Base-by-base conservation (phyloP, 2,888 invertebrate species). In the Drosophila atroscutellata region DNA sequence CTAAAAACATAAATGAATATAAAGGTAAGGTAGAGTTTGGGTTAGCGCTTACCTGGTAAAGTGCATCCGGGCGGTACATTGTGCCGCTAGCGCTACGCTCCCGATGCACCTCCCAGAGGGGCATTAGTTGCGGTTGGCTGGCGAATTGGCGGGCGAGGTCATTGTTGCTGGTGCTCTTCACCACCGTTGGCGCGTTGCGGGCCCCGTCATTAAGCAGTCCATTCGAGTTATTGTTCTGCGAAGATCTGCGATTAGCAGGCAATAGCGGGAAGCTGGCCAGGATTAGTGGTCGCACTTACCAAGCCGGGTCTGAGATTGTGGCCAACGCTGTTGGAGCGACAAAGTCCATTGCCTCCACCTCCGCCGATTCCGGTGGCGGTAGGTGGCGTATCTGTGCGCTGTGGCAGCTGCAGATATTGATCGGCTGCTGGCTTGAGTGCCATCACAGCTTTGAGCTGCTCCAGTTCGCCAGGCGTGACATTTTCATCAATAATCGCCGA, bases 41-140 rank as follows among this genome's bases (percentile, higher is more conserved):
- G 7, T 24, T 45, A 6, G 24, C 30, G 28, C 28, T 58, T 79
- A 98, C 98, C 91, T 97, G 96, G 92, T 98, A 98, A 86, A 99
- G 95, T 11, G 98, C 96, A 92, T 99, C 98, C 61, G 97, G 97
- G 60, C 97, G 94, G 86, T 96, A 95, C 95, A 98, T 96, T 20
- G 97, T 96, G 2, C 97, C 96, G 80, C 96, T 96, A 37, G 95
- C 95, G 39, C 94, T 95, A 45, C 81, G 88, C 36, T 92, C 92
- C 2, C 87, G 80, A 52, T 91, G 88, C 18, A 76, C 64, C 4
- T 85, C 91, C 54, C 82, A 83, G 24, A 90, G 74, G 6, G 87
- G 86, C 90, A 80, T 81, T 58, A 93, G 81, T 56, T 93, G 92
- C 3, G 97, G 96, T 86, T 97, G 97, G 79, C 96, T 97, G 47